Evolutionary conservation across 2,113 vertebrate genomes (phyloP), one percentile per base, ranked within the genome.

Genomic region (Gasterosteus nipponicus): DNA sequence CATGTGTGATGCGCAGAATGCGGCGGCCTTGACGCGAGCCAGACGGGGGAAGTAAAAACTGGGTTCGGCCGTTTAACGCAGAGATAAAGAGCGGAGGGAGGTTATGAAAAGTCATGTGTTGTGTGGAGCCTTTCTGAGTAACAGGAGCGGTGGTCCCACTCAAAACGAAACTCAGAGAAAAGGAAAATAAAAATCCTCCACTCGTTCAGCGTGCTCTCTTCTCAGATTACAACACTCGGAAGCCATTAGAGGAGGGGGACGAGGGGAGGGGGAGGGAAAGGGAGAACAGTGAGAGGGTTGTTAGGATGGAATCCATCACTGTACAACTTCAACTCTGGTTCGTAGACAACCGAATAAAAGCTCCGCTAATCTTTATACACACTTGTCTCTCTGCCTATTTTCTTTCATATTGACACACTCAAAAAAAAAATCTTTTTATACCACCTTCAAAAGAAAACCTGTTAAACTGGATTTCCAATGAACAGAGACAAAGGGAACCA

Each of bases 231-330:
- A 75, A 62, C 49, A 70, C 76, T 75, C 79, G 49, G 59, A 41
- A 46, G 74, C 4, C 4, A 80, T 63, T 62, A 56, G 14, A 42
- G 16, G 56, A 80, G 71, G 59, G 31, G 11, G 33, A 38, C 12
- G 19, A 53, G 26, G 61, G 42, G 5, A 33, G 60, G 49, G 35
- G 44, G 67, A 12, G 1, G 82, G 68, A 33, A 72, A 60, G 54
- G 22, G 73, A 77, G 77, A 86, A 75, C 68, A 81, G 49, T 31
- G 39, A 58, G 53, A 47, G 47, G 68, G 33, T 84, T 91, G 86
- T 92, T 86, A 29, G 64, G 73, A 46, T 88, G 82, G 75, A 89
- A 89, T 85, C 66, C 70, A 65, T 87, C 78, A 63, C 77, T 85
- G 74, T 57, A 79, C 44, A 75, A 84, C 49, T 73, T 62, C 58